A percentile compares a stretch with the other conserved stretches of the same genome.
Conservation (phyloP, 2,888 invertebrate genomes). For the Folsomia manolachei region DNA sequence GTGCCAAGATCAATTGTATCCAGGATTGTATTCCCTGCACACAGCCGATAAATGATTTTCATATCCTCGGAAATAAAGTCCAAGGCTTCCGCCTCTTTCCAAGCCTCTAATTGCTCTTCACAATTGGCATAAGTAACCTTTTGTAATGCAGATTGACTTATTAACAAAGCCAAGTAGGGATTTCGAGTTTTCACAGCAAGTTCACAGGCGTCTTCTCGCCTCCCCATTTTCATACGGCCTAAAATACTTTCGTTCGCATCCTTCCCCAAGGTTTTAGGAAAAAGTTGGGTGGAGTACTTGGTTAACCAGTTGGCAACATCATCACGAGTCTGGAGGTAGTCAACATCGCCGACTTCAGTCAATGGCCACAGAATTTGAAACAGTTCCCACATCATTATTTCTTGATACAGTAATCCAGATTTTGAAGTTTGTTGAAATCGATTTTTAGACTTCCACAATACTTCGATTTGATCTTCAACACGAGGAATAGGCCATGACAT, state of each 20-base stretch:
- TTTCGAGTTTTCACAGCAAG: slow-evolving; percentile 36
- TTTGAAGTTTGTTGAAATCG: not conserved
- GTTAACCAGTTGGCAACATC: slow-evolving; percentile 40
- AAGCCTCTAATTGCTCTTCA: slow-evolving; percentile 29
- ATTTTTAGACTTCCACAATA: not conserved
- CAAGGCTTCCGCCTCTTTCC: slow-evolving; percentile 27
- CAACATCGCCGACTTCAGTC: slow-evolving; percentile 24
- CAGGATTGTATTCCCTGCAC: slow-evolving; percentile 29
- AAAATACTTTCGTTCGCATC: slow-evolving; percentile 26
- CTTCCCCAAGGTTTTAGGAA: slow-evolving; percentile 30
- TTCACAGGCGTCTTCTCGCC: slow-evolving; percentile 36
- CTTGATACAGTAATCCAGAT: slow-evolving; percentile 14
- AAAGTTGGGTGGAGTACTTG: slow-evolving; percentile 35
- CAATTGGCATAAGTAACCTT: slow-evolving; percentile 11
- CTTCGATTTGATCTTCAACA: slow-evolving; percentile 12
- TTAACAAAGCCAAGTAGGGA: slow-evolving; percentile 32
- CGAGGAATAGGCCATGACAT: slow-evolving; percentile 22
- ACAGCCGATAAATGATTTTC: slow-evolving; percentile 35
- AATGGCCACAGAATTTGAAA: slow-evolving; percentile 74
- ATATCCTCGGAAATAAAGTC: slow-evolving; percentile 34
- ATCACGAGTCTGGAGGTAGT: slow-evolving; percentile 15
- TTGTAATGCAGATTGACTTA: slow-evolving; percentile 7
- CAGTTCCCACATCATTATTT: slow-evolving; percentile 62
- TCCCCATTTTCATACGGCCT: slow-evolving; percentile 44
- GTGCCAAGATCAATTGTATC: slow-evolving; percentile 23